Evolutionary conservation across 2,797 vertebrate genomes (phyloP), one percentile per base, ranked within the genome.

Genomic region (Argentina silus): DNA sequence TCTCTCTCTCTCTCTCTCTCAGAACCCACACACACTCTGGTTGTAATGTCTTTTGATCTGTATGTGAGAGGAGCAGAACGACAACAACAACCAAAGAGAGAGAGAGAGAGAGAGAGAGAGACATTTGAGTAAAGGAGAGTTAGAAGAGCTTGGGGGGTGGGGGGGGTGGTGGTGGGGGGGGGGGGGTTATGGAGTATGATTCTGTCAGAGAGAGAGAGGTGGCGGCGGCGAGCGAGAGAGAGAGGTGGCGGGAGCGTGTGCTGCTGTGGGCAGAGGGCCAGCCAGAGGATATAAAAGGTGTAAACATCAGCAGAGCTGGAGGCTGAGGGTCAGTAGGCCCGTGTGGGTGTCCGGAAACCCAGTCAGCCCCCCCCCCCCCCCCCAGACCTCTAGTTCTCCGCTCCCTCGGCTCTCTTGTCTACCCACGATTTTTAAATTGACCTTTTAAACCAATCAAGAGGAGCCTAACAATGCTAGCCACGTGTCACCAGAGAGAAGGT

Each of bases 331-430:
- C 57, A 21, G 21, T 21, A 19, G 56, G 74, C 62, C 47, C 70
- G 7, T 27, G 48, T 59, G 69, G 72, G 21, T 56, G 12, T 69
- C 42, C 70, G 72, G 48, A 81, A 48, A n/a, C 69, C 77, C 27
- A 78, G 67, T 21, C 23, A 14, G 27, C 27, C 60, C 60, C 1
- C 60, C 21, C 23, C 17, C 42, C 77, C 83, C 51, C 27, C 27
- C 4, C 27, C 27, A 36, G 57, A 83, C 79, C 67, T 12, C 44
- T 23, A 43, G 14, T 45, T 75, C 23, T 27, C 70, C 47, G 27
- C 27, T 48, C 47, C 47, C 47, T 48, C 47, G 6, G 27, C 27
- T 36, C 27, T 36, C 27, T n/a, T 4, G 27, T 36, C 27, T 36
- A 36, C 27, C 27, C 27, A 36, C 27, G 27, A 4, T 36, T 36